Conservation (phyloP, 2,797 vertebrate genomes). For the Decapterus maruadsi region DNA sequence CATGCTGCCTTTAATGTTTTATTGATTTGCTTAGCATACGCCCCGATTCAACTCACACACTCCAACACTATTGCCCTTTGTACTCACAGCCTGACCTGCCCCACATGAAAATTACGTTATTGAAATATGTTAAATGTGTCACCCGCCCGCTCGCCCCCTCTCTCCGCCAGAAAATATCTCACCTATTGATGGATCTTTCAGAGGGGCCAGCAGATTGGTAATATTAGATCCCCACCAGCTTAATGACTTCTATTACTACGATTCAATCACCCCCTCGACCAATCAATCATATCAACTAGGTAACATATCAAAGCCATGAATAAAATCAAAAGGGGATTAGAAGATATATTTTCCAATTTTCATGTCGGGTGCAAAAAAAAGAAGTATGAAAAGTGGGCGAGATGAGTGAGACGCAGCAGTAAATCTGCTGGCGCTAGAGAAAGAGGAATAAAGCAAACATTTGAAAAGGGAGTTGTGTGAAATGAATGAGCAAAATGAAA, state of each 20-base stretch:
- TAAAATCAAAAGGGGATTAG: slow-evolving; percentile 75
- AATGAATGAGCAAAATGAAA: slow-evolving; percentile 89
- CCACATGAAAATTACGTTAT: slow-evolving; percentile 85
- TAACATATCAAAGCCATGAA: slow-evolving; percentile 80
- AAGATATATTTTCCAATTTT: slow-evolving; percentile 76
- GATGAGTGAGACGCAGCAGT: slow-evolving; percentile 20
- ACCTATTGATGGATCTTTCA: slow-evolving; percentile 82
- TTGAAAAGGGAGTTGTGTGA: slow-evolving; percentile 79
- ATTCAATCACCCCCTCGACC: slow-evolving; percentile 69
- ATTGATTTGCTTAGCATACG: slow-evolving; percentile 87
- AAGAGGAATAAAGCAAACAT: slow-evolving; percentile 56
- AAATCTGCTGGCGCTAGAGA: slow-evolving; percentile 40
- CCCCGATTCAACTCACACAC: slow-evolving; percentile 83
- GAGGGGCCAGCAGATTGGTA: slow-evolving; percentile 75
- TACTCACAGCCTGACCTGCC: slow-evolving; percentile 82
- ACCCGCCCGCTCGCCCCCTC: slow-evolving; percentile 28
- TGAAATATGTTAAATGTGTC: slow-evolving; percentile 86
- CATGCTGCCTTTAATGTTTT: slow-evolving; percentile 86
- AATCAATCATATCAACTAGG: slow-evolving; percentile 83
- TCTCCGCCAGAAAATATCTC: slow-evolving; percentile 74
- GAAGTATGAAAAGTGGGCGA: slow-evolving; percentile 48
- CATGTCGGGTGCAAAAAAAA: slow-evolving; percentile 43
- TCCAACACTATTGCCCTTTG: slow-evolving; percentile 84
- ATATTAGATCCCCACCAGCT: slow-evolving; percentile 76
- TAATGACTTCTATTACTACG: slow-evolving; percentile 83